phyloP scores from a whole-genome alignment of 2,113 vertebrate genomes.

The Meriones unguiculatus region DNA sequence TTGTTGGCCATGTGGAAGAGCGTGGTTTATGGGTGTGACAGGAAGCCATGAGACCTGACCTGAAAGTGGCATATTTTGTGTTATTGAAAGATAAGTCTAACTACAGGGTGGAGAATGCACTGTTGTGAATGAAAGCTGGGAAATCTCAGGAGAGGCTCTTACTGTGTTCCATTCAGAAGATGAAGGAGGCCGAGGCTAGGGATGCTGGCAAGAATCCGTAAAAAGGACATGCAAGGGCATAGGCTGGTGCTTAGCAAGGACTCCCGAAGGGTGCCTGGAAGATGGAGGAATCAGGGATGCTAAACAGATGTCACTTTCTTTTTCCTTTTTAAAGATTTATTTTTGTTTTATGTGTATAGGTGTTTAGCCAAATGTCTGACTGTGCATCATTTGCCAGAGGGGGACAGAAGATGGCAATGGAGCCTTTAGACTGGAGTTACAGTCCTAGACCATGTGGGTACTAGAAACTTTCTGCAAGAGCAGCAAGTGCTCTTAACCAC shows the following conservation, averaged over 20 bases:
- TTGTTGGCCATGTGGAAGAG: not conserved
- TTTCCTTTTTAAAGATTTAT: not conserved
- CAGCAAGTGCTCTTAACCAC: not conserved
- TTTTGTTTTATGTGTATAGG: not conserved
- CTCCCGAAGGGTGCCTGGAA: not conserved
- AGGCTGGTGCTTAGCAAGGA: not conserved
- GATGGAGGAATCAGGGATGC: not conserved
- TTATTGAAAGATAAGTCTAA: not conserved
- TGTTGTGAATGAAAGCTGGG: not conserved
- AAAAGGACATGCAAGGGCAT: not conserved
- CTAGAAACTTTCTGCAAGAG: not conserved
- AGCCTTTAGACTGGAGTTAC: not conserved
- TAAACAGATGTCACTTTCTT: not conserved
- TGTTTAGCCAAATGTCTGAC: not conserved
- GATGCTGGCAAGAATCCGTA: not conserved
- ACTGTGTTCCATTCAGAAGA: not conserved
- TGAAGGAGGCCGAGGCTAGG: not conserved
- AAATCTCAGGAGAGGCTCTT: not conserved
- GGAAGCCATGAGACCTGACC: not conserved
- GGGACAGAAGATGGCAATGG: not conserved
- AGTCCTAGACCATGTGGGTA: not conserved
- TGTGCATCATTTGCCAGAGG: not conserved
- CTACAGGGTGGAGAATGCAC: not conserved
- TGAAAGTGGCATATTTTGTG: not conserved
- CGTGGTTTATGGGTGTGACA: not conserved